Evolutionary conservation across 2,797 vertebrate species (phyloP), one percentile per base, ranked within the genome.

Genomic region (Tapirus indicus): DNA sequence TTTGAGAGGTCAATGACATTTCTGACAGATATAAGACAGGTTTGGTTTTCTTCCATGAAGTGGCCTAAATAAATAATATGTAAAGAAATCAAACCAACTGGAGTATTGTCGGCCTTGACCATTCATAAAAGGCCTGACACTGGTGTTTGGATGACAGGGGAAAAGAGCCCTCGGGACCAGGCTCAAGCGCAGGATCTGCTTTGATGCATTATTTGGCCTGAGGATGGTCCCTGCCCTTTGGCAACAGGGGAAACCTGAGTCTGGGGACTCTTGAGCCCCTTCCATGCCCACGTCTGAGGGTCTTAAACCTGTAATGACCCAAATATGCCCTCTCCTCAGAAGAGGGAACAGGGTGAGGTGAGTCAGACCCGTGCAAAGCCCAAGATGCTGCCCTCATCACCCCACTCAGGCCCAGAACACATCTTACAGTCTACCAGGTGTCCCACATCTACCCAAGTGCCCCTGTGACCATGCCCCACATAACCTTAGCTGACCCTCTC

Each of bases 71-170:
- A 21, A 32, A 80, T 62, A 62, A 27, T 27, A 86, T 6, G 27
- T 72, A 91, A 83, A 93, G 44, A 97, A 92, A 96, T 64, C 88
- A 89, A 97, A 75, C 6, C 41, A 60, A 3, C 23, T 64, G 41
- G 35, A 35, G 17, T 64, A 85, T 64, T 58, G 10, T 77, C 69
- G 62, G 21, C 54, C 32, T 92, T 58, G 47, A 58, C 29, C 66
- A 62, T 62, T 44, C 54, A 78, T 47, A 71, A 78, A 56, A 74
- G 27, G 38, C 56, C 54, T 35, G 82, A 94, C n/a, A 14, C 16
- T 38, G 32, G 35, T 9, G 29, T 78, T 14, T 56, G 18, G 29
- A 29, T 2, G 56, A 32, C 35, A 20, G 38, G 12, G 21, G 25
- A 41, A 41, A 82, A 88, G 17, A 68, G 62, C 44, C 64, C 52